Evolutionary conservation across 2,113 vertebrate genomes (phyloP), one percentile per base, ranked within the genome.

Genomic region (Antennarius striatus): DNA sequence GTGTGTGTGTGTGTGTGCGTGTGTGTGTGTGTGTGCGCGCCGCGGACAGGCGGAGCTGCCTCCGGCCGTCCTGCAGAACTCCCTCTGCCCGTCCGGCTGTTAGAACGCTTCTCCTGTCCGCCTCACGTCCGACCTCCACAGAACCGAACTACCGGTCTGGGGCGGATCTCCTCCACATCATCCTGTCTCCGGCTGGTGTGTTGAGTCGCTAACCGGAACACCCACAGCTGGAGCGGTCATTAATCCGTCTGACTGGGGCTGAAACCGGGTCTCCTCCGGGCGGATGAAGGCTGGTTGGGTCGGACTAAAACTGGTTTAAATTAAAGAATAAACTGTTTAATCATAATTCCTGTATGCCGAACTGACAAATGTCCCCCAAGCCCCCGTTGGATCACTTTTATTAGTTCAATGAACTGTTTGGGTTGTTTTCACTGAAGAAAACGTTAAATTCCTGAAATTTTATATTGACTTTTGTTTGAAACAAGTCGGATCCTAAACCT

Each of bases 391-490:
- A 14, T 10, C 0, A 9, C 1, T 0, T 4, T 12, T 6, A 10
- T 16, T 0, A 0, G 1, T 28, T n/a, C 48, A 10, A 0, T 4
- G 0, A 0, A 0, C 4, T 1, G 0, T 7, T 32, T 0, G 0
- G 5, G 0, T 2, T 8, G 5, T 6, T 3, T 0, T 1, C 3
- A 1, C 22, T 2, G 4, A 30, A 13, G 0, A 29, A 0, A 1
- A 13, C 15, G 0, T 39, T 36, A 0, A 57, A 70, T 0, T 46
- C 29, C 2, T 6, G 12, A 12, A 47, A 14, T 36, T 42, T 36
- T 36, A 36, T 36, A 36, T 36, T 36, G 32, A 36, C 2, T 2
- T 36, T 36, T 7, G 32, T 36, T 36, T 36, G 32, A 7, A 5
- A 36, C 32, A 3, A 36, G 32, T 22, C 22, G 22, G 22, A 22